Base-by-base conservation (phyloP, 1,140 invertebrate species). In the Pissodes strobi region DNA sequence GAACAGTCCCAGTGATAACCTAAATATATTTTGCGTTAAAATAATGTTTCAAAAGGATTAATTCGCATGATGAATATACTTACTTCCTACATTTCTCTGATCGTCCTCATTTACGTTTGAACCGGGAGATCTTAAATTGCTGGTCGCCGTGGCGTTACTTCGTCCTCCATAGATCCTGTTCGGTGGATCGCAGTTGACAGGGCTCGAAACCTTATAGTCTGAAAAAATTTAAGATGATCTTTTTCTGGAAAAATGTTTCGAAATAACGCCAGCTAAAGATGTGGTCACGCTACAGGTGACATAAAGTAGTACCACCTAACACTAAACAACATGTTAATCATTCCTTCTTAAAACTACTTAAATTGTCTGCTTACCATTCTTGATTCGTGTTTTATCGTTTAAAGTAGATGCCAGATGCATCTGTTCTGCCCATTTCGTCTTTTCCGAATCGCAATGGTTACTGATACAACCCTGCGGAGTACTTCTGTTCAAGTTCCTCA, bases 1-100 rank as follows among this genome's bases (percentile, higher is more conserved):
- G 93, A 95, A 78, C 92, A 95, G 82, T 97, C 94, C 94, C 94
- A 97, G 82, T 95, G 93, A 82, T 97, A 97, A 77, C 90, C 90
- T 87, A 78, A n/a, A n/a, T n/a, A n/a, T n/a, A n/a, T n/a, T n/a
- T n/a, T n/a, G n/a, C n/a, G n/a, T n/a, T n/a, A n/a, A n/a, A n/a
- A n/a, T n/a, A n/a, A n/a, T n/a, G n/a, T n/a, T n/a, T n/a, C n/a
- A n/a, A n/a, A n/a, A n/a, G n/a, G n/a, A n/a, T n/a, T n/a, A n/a
- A n/a, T n/a, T n/a, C n/a, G n/a, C n/a, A n/a, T n/a, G n/a, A n/a
- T n/a, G n/a, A n/a, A n/a, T n/a, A n/a, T n/a, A 75, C 76, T 75
- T 74, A 78, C 76, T 78, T 69, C 74, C 75, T 23, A 72, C 66
- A 56, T 69, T 71, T 48, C 76, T 64, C 63, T 75, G 74, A 60